Percentiles rank a stretch among this genome's conserved stretches.
phyloP scores from a whole-genome alignment of 2,888 invertebrate species.

The Pedicia rivosa region DNA sequence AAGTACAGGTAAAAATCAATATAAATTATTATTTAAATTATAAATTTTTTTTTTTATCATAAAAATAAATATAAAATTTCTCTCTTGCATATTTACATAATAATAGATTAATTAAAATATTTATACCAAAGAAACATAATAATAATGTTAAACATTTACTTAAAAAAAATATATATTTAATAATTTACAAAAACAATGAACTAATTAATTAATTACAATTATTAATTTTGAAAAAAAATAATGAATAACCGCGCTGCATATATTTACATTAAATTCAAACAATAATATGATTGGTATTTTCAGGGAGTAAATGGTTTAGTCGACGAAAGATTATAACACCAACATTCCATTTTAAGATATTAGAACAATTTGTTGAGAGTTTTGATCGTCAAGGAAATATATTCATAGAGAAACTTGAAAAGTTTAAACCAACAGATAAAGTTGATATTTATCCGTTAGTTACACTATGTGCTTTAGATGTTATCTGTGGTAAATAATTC shows the following conservation, averaged over 20 bases:
- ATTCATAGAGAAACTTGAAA: conserved; percentile 25
- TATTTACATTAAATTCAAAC: no score
- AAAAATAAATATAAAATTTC: no score
- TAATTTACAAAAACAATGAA: no score
- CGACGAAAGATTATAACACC: conserved; percentile 59
- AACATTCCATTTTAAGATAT: conserved; percentile 64
- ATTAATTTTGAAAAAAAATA: background rate
- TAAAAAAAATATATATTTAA: no score
- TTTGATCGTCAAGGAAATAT: conserved; percentile 46
- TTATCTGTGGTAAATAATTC: conserved; percentile 38
- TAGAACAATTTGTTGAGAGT: conserved; percentile 53
- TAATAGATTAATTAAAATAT: no score
- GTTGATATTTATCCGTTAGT: conserved; percentile 46
- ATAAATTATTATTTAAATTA: background rate
- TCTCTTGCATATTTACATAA: no score
- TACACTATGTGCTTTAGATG: conserved; percentile 41
- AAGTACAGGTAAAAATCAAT: conserved; percentile 18
- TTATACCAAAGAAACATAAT: no score
- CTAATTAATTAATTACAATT: no score
- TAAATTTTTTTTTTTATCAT: background rate
- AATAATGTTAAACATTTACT: no score
- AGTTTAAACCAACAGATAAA: conserved; percentile 21
- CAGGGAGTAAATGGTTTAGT: conserved; percentile 38
- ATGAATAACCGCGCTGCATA: no score
- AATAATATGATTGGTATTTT: background rate